Evolutionary conservation across 2,888 invertebrate genomes (phyloP), one percentile per base, ranked within the genome.

Genomic region (Desoria tigrina): DNA sequence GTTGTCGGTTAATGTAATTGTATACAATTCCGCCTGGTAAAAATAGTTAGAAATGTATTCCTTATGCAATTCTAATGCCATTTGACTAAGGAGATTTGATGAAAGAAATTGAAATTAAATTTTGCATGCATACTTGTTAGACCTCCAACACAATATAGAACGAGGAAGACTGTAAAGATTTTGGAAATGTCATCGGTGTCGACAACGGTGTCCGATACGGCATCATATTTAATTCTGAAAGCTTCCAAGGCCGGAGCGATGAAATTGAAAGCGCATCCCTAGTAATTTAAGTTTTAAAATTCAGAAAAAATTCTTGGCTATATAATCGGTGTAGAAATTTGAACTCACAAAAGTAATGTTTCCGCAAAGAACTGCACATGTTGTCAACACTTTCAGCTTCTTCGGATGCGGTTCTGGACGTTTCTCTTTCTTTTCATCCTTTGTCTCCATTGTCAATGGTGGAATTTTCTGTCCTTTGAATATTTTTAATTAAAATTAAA

Each of bases 251-350:
- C 57, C 11, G 73, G 73, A n/a, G 61, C 61, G 21, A 67, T 65
- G 11, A 65, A 67, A 37, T 65, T 69, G 28, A 63, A 67, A 14
- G 66, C 64, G n/a, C 65, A 61, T 11, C 71, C 73, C 73, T 73
- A 53, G 4, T 53, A 7, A 11, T 14, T 21, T n/a, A 39, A 51
- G 7, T 11, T 11, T 11, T 18, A 9, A 9, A 18, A 49, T 49
- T 49, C 39, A n/a, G n/a, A n/a, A n/a, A n/a, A n/a, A n/a, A n/a
- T n/a, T n/a, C n/a, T n/a, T 39, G 39, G 39, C 39, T 11, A 14
- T 9, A 14, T 14, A 39, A 14, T 39, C 39, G 9, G 9, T 39
- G 49, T 6, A 49, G 49, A 18, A n/a, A 18, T 49, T 49, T 7
- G 2, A n/a, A 42, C 65, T 63, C 58, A 68, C 68, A 27, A 63